Evolutionary conservation across 2,888 invertebrate species (phyloP).

Genomic region (Stictocephala bisonia): DNA sequence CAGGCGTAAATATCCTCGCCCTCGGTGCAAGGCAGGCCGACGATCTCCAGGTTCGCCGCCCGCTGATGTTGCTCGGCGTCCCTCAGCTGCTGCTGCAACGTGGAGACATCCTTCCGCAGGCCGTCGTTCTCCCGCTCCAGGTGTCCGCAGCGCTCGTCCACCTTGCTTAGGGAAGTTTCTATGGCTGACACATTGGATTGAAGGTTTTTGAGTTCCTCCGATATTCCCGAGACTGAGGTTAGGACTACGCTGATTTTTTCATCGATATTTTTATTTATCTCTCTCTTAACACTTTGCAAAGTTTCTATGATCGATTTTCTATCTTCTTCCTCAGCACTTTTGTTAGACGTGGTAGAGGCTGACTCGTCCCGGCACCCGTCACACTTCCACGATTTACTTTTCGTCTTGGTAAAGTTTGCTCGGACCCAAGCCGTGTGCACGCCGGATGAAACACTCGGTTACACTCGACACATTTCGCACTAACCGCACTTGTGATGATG

Average conservation of each 20-base stretch:
- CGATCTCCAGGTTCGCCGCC: constrained; percentile 3
- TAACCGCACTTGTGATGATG: background rate
- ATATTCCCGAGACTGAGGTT: background rate
- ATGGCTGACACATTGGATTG: background rate
- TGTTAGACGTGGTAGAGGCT: no score
- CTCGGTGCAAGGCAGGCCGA: background rate
- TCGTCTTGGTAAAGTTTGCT: constrained; percentile 1
- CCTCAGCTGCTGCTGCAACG: background rate
- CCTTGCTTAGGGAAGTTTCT: background rate
- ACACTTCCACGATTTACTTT: background rate
- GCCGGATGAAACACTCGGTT: background rate
- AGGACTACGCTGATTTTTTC: background rate
- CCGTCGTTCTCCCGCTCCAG: background rate
- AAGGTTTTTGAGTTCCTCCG: background rate
- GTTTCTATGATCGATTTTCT: background rate
- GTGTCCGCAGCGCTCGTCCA: background rate
- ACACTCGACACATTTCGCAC: background rate
- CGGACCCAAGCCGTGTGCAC: constrained; percentile 9
- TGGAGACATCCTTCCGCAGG: background rate
- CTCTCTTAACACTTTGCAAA: background rate
- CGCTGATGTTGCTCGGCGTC: background rate
- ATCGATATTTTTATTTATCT: constrained; percentile 1
- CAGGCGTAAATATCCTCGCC: background rate
- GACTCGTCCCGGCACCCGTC: background rate
- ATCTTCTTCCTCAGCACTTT: no score